phyloP scores from a whole-genome alignment of 2,113 vertebrate species.

The Urocolius indicus region DNA sequence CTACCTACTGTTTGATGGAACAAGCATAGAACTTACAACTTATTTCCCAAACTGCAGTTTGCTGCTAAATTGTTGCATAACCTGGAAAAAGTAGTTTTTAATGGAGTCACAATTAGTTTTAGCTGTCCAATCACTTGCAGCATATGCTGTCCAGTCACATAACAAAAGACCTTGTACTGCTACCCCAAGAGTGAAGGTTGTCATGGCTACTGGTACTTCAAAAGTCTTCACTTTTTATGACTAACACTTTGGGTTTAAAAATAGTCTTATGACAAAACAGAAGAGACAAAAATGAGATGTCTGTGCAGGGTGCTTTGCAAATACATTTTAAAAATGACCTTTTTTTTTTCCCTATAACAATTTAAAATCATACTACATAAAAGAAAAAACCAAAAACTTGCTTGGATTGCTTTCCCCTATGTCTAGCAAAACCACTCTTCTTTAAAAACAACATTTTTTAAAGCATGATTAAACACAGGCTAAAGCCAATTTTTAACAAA shows the following conservation, averaged over 20 bases:
- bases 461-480: background rate
- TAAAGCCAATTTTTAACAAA: background rate
- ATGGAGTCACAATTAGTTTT: background rate
- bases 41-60: background rate
- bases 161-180: background rate
- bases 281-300: background rate
- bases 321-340: background rate
- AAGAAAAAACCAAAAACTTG: background rate
- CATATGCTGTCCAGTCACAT: background rate
- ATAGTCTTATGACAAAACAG: background rate
- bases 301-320: background rate
- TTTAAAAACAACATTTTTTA: background rate
- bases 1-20: background rate
- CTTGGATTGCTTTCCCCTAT: background rate
- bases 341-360: background rate
- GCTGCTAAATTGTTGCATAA: background rate
- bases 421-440: background rate
- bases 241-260: constrained; percentile 23
- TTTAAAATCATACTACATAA: background rate
- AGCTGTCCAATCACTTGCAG: background rate
- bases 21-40: background rate
- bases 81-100: background rate
- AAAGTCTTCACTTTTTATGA: background rate
- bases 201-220: constrained; percentile 8
- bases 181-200: background rate